Evolutionary conservation across 2,113 vertebrate genomes (phyloP).

Genomic region (Neomonachus schauinslandi): DNA sequence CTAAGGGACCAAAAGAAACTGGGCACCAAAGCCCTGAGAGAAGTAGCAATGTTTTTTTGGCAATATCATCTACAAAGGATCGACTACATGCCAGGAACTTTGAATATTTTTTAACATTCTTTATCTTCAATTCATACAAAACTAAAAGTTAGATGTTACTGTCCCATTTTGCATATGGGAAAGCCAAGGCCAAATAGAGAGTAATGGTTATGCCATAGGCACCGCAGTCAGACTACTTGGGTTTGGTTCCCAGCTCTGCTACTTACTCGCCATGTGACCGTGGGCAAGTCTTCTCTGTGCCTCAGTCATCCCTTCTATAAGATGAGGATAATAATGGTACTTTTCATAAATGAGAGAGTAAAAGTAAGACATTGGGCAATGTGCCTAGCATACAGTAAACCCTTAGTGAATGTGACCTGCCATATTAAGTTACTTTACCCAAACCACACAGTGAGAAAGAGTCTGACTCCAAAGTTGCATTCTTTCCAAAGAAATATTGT

Average conservation of each 20-base stretch:
- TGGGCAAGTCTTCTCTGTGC: background rate
- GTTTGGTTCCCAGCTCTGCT: background rate
- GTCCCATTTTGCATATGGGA: background rate
- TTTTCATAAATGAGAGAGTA: background rate
- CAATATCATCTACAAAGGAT: background rate
- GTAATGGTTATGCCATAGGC: too few relatives aligned
- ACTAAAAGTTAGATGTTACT: background rate
- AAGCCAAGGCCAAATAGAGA: background rate
- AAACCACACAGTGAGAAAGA: background rate
- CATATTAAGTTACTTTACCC: background rate
- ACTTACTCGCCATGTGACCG: rapidly evolving
- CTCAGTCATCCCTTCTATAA: background rate
- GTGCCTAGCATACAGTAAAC: background rate
- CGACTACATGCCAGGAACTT: background rate
- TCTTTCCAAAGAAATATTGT: background rate
- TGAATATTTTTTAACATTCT: background rate
- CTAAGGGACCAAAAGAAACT: background rate
- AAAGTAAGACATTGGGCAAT: background rate
- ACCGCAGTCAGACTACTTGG: background rate
- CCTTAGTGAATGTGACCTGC: background rate
- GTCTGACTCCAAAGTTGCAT: background rate
- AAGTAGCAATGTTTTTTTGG: background rate
- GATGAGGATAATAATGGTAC: too few relatives aligned
- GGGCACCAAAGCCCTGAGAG: background rate
- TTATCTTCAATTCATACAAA: background rate